Conservation (phyloP, 2,797 vertebrate genomes). For the Pyrocephalus nanus region DNA sequence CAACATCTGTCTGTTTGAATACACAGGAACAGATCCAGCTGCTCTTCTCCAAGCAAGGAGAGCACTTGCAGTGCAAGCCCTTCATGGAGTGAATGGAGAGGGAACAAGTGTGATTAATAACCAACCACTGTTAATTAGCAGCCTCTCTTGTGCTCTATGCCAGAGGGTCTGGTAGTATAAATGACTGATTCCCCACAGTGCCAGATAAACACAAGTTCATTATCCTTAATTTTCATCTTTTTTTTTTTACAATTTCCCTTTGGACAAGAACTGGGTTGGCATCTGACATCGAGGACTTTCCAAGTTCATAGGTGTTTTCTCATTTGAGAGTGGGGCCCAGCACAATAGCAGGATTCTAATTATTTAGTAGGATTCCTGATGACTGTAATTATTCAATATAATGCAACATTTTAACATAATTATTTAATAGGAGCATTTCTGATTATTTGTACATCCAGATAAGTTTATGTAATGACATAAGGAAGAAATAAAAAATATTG, state of each 20-base stretch:
- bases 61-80: neutral
- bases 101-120: slow-evolving; percentile 49
- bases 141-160: neutral
- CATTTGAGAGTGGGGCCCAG: neutral
- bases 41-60: slow-evolving; percentile 1
- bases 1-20: neutral
- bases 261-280: neutral
- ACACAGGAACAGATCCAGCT: neutral
- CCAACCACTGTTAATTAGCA: slow-evolving; percentile 44
- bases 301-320: neutral
- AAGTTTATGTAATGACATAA: neutral
- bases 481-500: neutral
- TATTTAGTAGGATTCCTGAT: neutral
- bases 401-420: neutral
- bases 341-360: neutral
- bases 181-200: slow-evolving; percentile 6
- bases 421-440: neutral
- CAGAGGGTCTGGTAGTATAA: neutral
- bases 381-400: neutral
- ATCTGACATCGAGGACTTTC: neutral
- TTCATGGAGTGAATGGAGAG: neutral
- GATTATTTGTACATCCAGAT: neutral
- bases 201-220: slow-evolving; percentile 19
- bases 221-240: slow-evolving; percentile 13
- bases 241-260: neutral